Percentiles rank a stretch among this genome's conserved stretches.
Evolutionary conservation across 2,888 invertebrate species (phyloP).

Genomic region (Lepas anatifera): DNA sequence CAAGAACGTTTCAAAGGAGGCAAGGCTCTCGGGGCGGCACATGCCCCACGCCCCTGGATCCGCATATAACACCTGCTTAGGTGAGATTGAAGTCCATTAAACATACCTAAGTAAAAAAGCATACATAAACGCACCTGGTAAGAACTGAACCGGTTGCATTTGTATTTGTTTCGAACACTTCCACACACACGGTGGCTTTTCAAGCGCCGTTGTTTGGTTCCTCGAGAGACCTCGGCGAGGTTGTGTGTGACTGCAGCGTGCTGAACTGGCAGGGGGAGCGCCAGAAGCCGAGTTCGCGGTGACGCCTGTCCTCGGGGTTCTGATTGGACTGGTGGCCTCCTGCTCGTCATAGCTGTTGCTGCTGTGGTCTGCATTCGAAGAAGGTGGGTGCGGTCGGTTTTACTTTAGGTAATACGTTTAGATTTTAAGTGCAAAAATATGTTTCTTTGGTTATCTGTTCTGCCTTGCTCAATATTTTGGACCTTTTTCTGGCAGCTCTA

Average conservation of each 20-base stretch:
- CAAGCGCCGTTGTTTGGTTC: no score
- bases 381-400: no score
- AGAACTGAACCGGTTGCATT: not conserved
- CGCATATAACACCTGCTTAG: not conserved
- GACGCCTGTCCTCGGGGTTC: not conserved
- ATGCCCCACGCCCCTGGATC: not conserved
- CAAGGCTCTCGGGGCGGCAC: no score
- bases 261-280: not conserved
- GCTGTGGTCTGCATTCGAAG: not conserved
- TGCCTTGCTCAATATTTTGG: no score
- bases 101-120: not conserved
- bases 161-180: no score
- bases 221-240: not conserved
- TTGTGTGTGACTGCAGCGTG: not conserved
- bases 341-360: not conserved
- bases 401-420: no score
- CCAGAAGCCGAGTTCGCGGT: constrained; percentile 2
- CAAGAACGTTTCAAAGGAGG: no score
- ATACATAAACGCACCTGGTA: not conserved
- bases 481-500: no score
- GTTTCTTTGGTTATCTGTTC: no score
- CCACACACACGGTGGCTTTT: no score
- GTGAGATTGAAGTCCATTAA: not conserved
- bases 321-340: not conserved
- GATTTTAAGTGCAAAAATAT: no score